A percentile compares a stretch with the other conserved stretches of the same genome.
These are phyloP conservation scores for Dusona sp. DNA, from an alignment of 2,888 invertebrate species.

Conservation along the genomic window DNA sequence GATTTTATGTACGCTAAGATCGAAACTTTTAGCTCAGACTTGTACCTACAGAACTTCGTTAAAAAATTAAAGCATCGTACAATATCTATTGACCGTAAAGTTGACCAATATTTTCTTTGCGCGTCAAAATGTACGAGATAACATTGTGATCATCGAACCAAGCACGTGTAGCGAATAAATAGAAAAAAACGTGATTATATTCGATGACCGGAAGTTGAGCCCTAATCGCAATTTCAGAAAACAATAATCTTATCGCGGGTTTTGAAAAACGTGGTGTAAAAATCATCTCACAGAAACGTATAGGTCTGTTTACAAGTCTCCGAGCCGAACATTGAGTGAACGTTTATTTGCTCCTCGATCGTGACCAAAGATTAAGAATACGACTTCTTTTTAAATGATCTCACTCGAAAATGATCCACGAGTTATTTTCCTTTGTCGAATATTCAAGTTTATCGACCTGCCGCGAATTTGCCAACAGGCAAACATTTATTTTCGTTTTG, in stretches of 20 bases:
- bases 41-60: no score
- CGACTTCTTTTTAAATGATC: neutral
- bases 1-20: no score
- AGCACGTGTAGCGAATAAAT: slow-evolving; percentile 2
- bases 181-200: neutral
- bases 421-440: neutral
- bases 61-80: neutral
- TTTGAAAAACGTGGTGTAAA: neutral
- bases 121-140: neutral
- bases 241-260: neutral
- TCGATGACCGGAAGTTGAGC: neutral
- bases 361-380: neutral
- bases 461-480: neutral
- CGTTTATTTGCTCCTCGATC: neutral
- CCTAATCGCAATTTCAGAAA: neutral
- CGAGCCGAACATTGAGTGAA: neutral
- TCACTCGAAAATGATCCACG: neutral
- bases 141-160: neutral
- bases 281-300: neutral
- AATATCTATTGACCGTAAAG: neutral
- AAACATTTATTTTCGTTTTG: neutral
- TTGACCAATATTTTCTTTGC: neutral
- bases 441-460: neutral
- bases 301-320: neutral
- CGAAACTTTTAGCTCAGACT: no score